Evolutionary conservation across 2,797 vertebrate genomes (phyloP).

Genomic region (Leptatherina wallacei): DNA sequence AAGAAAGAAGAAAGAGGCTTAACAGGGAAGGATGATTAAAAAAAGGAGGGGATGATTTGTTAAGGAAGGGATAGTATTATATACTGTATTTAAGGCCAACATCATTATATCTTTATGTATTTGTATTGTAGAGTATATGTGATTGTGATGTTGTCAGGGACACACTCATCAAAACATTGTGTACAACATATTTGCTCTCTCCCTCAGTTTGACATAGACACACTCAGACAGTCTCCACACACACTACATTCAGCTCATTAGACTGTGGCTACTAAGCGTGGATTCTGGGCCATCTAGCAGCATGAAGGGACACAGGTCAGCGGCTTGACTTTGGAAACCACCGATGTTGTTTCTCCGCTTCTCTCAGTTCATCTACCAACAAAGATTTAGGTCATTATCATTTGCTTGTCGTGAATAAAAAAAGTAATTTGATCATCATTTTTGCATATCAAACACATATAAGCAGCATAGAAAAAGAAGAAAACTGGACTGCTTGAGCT

Average conservation of each 20-base stretch:
- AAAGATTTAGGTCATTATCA: background rate
- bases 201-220: constrained; percentile 17
- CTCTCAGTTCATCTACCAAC: background rate
- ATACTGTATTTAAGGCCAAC: constrained; percentile 10
- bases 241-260: constrained; percentile 49
- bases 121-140: background rate
- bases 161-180: constrained; percentile 58
- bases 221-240: constrained; percentile 24
- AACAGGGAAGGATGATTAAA: background rate
- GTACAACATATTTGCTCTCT: constrained; percentile 47
- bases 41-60: background rate
- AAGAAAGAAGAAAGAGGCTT: background rate
- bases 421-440: background rate
- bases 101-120: background rate
- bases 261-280: constrained; percentile 55
- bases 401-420: background rate
- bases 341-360: constrained; percentile 16
- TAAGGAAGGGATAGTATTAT: constrained; percentile 7
- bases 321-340: constrained; percentile 62
- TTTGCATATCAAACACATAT: constrained; percentile 17
- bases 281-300: constrained; percentile 52
- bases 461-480: background rate
- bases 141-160: constrained; percentile 34
- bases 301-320: constrained; percentile 60
- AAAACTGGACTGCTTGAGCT: constrained; percentile 8